phyloP scores from a whole-genome alignment of 1,140 invertebrate genomes.

The Brachionus angularis region DNA sequence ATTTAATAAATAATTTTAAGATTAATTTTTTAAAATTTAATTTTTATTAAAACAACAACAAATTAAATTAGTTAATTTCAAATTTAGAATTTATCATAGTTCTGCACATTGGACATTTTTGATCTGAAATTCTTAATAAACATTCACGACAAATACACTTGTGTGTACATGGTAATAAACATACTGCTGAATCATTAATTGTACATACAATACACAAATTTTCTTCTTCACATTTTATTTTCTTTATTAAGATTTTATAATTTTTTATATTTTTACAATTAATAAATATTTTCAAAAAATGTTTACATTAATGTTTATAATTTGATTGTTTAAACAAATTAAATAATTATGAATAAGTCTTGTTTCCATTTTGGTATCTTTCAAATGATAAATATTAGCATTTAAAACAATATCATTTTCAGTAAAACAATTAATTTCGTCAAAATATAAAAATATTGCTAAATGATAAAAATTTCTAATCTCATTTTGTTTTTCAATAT shows the following conservation, averaged over 20 bases:
- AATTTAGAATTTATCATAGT: conserved; percentile 26
- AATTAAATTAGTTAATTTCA: not conserved
- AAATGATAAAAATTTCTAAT: conserved; percentile 1
- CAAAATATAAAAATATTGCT: not conserved
- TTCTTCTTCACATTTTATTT: conserved; percentile 9
- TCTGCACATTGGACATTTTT: conserved; percentile 33
- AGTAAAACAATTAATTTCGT: too few species aligned
- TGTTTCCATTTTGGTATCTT: conserved; percentile 33
- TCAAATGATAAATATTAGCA: conserved; percentile 24
- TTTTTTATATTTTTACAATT: too few species aligned
- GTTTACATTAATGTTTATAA: conserved; percentile 15
- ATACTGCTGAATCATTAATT: not conserved
- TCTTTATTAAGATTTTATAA: not conserved
- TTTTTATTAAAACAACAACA: not conserved
- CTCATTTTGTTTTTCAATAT: not conserved
- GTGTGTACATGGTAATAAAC: conserved; percentile 20
- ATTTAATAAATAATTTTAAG: too few species aligned
- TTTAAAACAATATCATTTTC: too few species aligned
- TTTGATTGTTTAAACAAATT: conserved; percentile 5
- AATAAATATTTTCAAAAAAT: too few species aligned
- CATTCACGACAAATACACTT: conserved; percentile 25
- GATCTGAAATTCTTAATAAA: not conserved
- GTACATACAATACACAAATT: conserved; percentile 20
- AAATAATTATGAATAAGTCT: conserved; percentile 17
- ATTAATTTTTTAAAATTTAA: not conserved